Evolutionary conservation across 2,888 invertebrate species (phyloP).

Genomic region (Acleris laterana): DNA sequence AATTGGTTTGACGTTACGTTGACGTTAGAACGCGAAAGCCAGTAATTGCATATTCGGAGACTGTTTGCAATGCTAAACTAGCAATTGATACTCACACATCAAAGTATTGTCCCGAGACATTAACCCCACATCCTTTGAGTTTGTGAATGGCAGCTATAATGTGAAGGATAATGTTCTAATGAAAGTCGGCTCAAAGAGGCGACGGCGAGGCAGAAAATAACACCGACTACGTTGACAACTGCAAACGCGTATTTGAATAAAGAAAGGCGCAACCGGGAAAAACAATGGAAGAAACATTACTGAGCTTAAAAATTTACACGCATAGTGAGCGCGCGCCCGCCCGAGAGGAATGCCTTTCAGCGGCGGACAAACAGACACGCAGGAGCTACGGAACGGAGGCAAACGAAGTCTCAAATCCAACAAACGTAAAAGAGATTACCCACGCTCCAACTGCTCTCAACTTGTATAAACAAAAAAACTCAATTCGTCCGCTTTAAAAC

Average conservation of each 20-base stretch:
- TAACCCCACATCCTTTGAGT: conserved; percentile 9
- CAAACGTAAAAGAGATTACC: conserved; percentile 83
- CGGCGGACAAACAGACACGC: conserved; percentile 63
- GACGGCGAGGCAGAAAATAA: conserved; percentile 36
- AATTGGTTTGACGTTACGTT: conserved; percentile 46
- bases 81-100: too few species aligned
- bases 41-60: conserved; percentile 48
- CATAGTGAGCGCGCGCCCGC: conserved; percentile 67
- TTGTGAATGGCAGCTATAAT: neutral
- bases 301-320: conserved; percentile 76
- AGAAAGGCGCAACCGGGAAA: conserved; percentile 50
- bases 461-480: conserved; percentile 81
- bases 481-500: conserved; percentile 77
- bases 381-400: conserved; percentile 71
- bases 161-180: conserved; percentile 15
- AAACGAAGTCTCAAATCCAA: conserved; percentile 77
- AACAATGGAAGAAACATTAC: conserved; percentile 56
- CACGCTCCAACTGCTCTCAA: conserved; percentile 78
- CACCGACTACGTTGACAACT: conserved; percentile 49
- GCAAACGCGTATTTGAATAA: conserved; percentile 61
- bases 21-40: conserved; percentile 43
- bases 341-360: conserved; percentile 65
- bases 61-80: conserved; percentile 41
- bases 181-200: conserved; percentile 7
- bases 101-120: conserved; percentile 8